These are phyloP conservation scores for Antedon mediterranea DNA, from an alignment of 53 echinoderm and acorn worm species.

Conservation along the genomic window DNA sequence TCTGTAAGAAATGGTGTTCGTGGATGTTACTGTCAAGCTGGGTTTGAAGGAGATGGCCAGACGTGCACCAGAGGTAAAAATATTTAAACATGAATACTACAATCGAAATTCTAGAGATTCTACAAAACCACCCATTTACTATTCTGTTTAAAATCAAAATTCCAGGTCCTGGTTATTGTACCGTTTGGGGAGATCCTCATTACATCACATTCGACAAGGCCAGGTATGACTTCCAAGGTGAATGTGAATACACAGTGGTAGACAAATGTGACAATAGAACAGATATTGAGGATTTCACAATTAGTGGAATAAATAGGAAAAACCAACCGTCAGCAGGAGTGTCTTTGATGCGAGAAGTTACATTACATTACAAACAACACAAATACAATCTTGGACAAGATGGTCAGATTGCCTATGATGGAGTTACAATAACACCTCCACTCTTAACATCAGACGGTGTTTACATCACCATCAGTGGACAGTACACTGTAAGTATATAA, in stretches of 20 bases:
- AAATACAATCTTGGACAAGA: constrained; percentile 3
- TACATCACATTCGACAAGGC: constrained; percentile 41
- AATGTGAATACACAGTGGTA: constrained; percentile 43
- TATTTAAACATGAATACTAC: background rate
- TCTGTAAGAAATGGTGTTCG: constrained; percentile 20
- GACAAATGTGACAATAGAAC: constrained; percentile 13
- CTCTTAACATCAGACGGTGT: constrained; percentile 16
- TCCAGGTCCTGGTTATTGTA: constrained; percentile 30
- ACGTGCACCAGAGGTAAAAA: constrained; percentile 21
- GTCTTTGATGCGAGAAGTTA: constrained; percentile 11
- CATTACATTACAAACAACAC: background rate
- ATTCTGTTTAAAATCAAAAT: background rate
- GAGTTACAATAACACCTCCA: constrained; percentile 12
- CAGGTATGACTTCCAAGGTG: constrained; percentile 51
- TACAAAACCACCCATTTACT: no score
- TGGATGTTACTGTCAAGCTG: constrained; percentile 36
- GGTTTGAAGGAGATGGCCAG: constrained; percentile 32
- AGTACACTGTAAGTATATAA: no score
- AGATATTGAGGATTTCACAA: constrained; percentile 6
- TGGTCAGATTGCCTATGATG: constrained; percentile 11
- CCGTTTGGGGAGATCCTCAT: constrained; percentile 51
- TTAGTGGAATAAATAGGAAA: constrained; percentile 28
- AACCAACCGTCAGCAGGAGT: constrained; percentile 6
- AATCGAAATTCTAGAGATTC: no score
- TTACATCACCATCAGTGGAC: constrained; percentile 6